A percentile compares a stretch with the other conserved stretches of the same genome.
phyloP scores from a whole-genome alignment of 2,888 invertebrate species.

The Drosophila buzzatii region DNA sequence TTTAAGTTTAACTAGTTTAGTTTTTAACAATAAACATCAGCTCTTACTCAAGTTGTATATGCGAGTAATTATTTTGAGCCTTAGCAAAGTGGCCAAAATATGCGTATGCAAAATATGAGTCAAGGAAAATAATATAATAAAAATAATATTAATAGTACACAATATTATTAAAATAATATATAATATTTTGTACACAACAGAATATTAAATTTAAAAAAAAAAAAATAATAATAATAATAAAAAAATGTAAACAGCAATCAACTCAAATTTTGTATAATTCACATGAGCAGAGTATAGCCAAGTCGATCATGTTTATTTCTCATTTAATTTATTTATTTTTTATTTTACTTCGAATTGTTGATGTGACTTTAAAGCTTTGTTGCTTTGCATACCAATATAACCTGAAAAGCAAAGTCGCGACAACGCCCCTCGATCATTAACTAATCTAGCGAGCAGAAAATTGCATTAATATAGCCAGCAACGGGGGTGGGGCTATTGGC shows the following conservation, averaged over 20 bases:
- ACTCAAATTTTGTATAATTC: not conserved
- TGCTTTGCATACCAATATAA: conserved; percentile 52
- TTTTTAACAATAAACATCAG: too few species aligned
- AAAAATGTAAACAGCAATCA: too few species aligned
- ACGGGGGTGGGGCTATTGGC: conserved; percentile 2
- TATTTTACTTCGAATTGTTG: not conserved
- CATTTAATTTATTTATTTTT: not conserved
- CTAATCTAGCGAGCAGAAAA: conserved; percentile 68
- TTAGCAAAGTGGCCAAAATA: too few species aligned
- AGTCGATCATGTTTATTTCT: not conserved
- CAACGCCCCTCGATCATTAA: conserved; percentile 57
- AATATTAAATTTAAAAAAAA: too few species aligned
- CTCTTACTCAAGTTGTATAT: not conserved
- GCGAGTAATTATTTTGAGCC: too few species aligned
- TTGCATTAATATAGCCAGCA: conserved; percentile 52
- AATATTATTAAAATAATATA: too few species aligned
- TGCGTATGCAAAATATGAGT: too few species aligned
- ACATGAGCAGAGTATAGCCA: not conserved
- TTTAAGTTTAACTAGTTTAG: too few species aligned
- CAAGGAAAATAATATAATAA: too few species aligned
- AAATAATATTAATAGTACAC: too few species aligned
- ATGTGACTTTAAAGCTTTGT: conserved; percentile 1
- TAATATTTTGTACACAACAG: too few species aligned
- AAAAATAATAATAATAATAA: too few species aligned
- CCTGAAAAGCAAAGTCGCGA: conserved; percentile 22